A percentile compares a stretch with the other conserved stretches of the same genome.
Conservation (phyloP, 2,888 invertebrate species). For the Odontothrips loti region DNA sequence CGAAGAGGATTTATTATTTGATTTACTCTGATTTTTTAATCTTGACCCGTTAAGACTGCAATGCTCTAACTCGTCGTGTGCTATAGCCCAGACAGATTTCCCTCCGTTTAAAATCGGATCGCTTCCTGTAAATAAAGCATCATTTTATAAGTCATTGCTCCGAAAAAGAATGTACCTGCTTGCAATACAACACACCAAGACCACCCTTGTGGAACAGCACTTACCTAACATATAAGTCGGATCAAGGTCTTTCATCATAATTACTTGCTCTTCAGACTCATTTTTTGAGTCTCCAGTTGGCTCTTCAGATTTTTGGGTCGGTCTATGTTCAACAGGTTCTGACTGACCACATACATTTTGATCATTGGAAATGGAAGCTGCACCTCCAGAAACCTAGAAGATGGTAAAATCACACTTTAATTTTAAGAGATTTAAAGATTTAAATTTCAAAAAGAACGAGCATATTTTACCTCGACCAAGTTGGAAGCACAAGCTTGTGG, state of each 20-base stretch:
- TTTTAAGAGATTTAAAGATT: too few species aligned
- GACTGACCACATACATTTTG: too few species aligned
- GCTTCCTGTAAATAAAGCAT: not conserved
- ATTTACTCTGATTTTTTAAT: not conserved
- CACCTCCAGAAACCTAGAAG: too few species aligned
- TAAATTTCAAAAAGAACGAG: too few species aligned
- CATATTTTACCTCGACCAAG: too few species aligned
- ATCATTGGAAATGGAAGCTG: too few species aligned
- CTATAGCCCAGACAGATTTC: slow-evolving; percentile 1
- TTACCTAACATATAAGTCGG: not conserved
- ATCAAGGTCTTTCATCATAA: slow-evolving; percentile 13
- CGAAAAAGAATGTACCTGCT: not conserved
- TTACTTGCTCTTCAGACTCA: not conserved
- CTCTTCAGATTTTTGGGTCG: not conserved
- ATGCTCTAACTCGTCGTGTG: not conserved
- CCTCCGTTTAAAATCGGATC: not conserved
- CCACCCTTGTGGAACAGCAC: not conserved
- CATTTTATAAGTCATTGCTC: too few species aligned
- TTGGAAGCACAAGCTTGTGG: too few species aligned
- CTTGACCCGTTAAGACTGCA: not conserved
- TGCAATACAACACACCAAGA: not conserved
- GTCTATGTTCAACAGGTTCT: too few species aligned
- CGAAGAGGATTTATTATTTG: not conserved
- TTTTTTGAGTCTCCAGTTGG: not conserved
- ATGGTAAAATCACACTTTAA: too few species aligned